Evolutionary conservation across 2,113 vertebrate genomes (phyloP).

Genomic region (Phalacrocorax aristotelis): DNA sequence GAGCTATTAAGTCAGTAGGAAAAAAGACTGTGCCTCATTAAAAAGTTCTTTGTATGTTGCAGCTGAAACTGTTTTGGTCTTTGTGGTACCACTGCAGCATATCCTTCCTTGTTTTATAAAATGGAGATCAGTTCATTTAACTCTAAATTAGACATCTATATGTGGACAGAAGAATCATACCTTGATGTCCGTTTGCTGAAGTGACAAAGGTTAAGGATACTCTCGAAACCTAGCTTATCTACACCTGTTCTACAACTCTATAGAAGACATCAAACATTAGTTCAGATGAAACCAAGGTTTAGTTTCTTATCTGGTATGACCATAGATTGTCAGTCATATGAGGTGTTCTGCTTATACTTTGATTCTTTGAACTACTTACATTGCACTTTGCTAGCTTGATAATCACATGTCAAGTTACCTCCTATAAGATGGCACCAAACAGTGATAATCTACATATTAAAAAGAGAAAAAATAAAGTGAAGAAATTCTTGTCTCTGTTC

Average conservation of each 20-base stretch:
- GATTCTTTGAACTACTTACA: not conserved
- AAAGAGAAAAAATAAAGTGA: not conserved
- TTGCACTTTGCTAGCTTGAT: not conserved
- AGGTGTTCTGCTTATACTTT: not conserved
- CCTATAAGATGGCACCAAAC: not conserved
- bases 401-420: not conserved
- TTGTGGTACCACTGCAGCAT: not conserved
- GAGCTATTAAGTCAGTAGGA: not conserved
- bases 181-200: not conserved
- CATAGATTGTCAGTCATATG: not conserved
- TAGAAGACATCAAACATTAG: not conserved
- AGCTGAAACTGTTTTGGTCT: not conserved
- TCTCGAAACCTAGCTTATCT: not conserved
- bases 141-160: not conserved
- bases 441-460: not conserved
- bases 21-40: not conserved
- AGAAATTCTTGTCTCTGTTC: not conserved
- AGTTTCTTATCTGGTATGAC: not conserved
- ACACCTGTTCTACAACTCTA: not conserved
- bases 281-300: not conserved
- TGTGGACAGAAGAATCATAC: not conserved
- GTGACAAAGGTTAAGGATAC: not conserved
- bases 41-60: not conserved
- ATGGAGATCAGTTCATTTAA: not conserved
- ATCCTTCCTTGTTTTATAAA: not conserved